Evolutionary conservation across 2,113 vertebrate species (phyloP), one percentile per base, ranked within the genome.

Genomic region (Forbesichthys agassizii): DNA sequence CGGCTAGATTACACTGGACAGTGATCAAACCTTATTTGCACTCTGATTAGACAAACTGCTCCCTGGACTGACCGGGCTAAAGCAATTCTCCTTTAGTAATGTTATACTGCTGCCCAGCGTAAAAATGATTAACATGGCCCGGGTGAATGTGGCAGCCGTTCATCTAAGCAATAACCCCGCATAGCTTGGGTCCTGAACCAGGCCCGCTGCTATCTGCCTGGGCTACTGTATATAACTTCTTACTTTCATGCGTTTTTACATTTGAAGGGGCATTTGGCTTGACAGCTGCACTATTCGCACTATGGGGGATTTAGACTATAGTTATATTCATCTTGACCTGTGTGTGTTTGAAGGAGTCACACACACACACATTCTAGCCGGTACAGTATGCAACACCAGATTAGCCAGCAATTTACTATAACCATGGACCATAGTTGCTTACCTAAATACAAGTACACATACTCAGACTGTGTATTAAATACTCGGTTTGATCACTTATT

Each of bases 1-100:
- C 94, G 94, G 93, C 94, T 95, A 95, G 96, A 97, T 98, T 96
- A 96, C 91, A 88, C 94, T 92, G 95, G 94, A 95, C 95, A 94
- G 92, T 94, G 95, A 96, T 98, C 95, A 97, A 96, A 98, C 95
- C 95, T 94, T 96, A 98, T 98, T 97, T 96, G 94, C 96, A 95
- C 94, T 95, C 94, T 93, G 94, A 97, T 97, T 97, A 96, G 94
- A 96, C 94, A 93, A 94, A 94, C 94, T 93, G 94, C 93, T 93
- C 91, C 92, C 92, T 92, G 92, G 93, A 92, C 93, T 94, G 94
- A 96, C 94, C 93, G 89, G 93, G 93, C 95, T 92, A 90, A 94
- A 94, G 93, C 94, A 93, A 95, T 94, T 94, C 93, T 94, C 92
- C 94, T 93, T 93, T 93, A 94, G 94, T 94, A 94, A 93, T 90